Conservation (phyloP, 2,113 vertebrate species). For the Chunga burmeisteri region DNA sequence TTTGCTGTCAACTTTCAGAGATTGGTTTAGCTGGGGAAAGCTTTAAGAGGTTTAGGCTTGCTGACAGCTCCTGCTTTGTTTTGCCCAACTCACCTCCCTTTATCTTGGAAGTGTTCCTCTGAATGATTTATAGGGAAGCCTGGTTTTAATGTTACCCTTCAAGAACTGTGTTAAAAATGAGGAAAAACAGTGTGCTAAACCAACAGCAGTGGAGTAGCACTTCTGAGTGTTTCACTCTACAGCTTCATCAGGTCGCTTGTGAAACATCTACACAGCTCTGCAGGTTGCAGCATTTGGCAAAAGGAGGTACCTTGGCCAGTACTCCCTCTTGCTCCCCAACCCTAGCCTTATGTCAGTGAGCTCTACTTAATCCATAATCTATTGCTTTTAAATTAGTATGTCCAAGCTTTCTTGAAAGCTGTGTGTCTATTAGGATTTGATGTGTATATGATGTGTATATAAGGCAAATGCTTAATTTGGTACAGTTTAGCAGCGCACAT, state of each 20-base stretch:
- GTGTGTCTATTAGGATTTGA: background rate
- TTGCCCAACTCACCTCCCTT: background rate
- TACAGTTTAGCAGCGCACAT: background rate
- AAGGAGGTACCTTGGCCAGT: background rate
- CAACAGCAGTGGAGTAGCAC: background rate
- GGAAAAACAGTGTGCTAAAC: background rate
- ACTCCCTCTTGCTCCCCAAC: background rate
- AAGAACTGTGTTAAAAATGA: background rate
- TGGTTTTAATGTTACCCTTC: background rate
- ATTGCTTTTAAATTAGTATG: background rate
- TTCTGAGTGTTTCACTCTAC: background rate
- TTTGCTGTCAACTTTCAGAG: background rate
- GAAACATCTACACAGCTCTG: background rate
- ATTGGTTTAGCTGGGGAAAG: background rate
- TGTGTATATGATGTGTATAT: accelerated
- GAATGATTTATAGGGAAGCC: background rate
- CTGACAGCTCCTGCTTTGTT: background rate
- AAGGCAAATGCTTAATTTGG: background rate
- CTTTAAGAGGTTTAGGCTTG: background rate
- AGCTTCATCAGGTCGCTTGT: background rate
- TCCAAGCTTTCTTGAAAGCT: background rate
- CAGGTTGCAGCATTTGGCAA: background rate
- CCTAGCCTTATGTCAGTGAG: background rate
- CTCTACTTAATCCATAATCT: background rate
- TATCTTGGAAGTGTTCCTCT: background rate